Percentiles rank a stretch among this genome's conserved stretches.
Evolutionary conservation across 2,113 vertebrate genomes (phyloP).

Genomic region (Cathartes aura): DNA sequence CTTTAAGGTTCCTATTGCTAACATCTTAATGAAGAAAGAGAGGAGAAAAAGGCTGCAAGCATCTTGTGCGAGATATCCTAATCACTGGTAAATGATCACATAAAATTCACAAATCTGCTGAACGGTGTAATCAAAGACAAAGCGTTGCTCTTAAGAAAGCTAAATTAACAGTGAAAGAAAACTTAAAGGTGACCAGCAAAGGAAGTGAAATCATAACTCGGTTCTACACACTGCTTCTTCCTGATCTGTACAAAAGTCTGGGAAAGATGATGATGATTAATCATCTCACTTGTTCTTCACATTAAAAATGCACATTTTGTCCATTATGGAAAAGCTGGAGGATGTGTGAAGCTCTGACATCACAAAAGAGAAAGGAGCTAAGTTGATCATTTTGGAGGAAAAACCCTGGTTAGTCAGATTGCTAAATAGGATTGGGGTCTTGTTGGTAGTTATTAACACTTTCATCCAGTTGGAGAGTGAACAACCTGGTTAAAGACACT

Average conservation of each 20-base stretch:
- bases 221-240: not conserved
- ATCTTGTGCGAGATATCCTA: not conserved
- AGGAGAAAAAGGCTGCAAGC: not conserved
- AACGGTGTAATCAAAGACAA: not conserved
- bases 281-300: slow-evolving; percentile 53
- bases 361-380: not conserved
- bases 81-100: not conserved
- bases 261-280: not conserved
- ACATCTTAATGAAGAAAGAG: not conserved
- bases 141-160: not conserved
- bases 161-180: slow-evolving; percentile 22
- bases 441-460: not conserved
- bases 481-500: not conserved
- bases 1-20: not conserved
- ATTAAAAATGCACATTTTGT: slow-evolving; percentile 27
- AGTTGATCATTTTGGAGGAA: not conserved
- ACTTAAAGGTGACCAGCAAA: slow-evolving; percentile 6
- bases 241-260: not conserved
- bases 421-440: not conserved
- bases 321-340: not conserved
- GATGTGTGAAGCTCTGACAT: not conserved
- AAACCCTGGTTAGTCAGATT: not conserved
- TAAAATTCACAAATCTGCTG: not conserved
- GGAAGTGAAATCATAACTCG: slow-evolving; percentile 33
- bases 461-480: not conserved